Conservation (phyloP, 2,113 vertebrate species). For the Brachirus orientalis region DNA sequence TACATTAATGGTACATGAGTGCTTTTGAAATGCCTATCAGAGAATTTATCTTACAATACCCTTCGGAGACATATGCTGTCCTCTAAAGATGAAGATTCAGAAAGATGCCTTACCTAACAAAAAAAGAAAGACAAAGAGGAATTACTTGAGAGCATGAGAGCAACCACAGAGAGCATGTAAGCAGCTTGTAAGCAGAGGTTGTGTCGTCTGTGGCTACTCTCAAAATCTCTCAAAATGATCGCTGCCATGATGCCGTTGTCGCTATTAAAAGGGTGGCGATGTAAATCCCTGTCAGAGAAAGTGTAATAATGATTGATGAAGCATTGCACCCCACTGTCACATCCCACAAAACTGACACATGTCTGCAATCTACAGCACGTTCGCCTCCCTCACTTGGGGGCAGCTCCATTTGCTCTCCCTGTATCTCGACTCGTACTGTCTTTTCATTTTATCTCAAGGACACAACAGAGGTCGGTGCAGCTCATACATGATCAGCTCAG, state of each 20-base stretch:
- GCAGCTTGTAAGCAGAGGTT: neutral
- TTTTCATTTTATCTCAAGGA: neutral
- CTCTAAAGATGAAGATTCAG: constrained; percentile 28
- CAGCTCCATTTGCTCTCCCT: neutral
- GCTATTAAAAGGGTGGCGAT: neutral
- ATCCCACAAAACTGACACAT: neutral
- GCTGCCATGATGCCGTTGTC: neutral
- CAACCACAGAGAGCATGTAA: neutral
- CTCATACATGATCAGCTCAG: neutral
- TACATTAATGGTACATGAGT: constrained; percentile 6
- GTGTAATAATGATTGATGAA: constrained; percentile 6
- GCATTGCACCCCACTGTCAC: neutral
- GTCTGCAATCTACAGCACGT: neutral
- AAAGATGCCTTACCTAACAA: constrained; percentile 47
- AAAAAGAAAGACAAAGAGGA: constrained; percentile 19
- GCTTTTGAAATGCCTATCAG: constrained; percentile 13
- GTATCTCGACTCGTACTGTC: neutral
- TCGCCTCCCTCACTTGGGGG: neutral
- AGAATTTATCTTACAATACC: constrained; percentile 36
- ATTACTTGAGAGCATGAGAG: too few species aligned
- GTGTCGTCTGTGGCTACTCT: neutral
- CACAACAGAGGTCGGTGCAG: neutral
- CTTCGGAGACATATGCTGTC: constrained; percentile 22
- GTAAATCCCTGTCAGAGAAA: constrained; percentile 13
- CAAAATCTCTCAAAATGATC: neutral